Conservation (phyloP, 2,797 vertebrate species). For the Pempheris klunzingeri region DNA sequence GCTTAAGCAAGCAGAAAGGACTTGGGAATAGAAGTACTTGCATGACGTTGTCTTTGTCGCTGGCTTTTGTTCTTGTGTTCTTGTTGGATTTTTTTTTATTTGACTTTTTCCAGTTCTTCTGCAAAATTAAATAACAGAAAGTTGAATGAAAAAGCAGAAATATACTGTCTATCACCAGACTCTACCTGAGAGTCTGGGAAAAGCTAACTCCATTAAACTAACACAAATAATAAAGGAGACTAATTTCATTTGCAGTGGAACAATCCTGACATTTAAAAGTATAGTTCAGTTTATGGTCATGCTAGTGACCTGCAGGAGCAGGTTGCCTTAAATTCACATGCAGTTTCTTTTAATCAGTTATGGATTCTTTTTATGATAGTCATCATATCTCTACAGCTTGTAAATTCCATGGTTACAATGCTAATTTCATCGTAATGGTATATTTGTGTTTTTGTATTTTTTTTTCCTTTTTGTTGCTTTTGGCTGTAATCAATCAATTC, state of each 20-base stretch:
- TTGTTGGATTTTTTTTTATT: conserved; percentile 39
- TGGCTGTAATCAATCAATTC: conserved; percentile 84
- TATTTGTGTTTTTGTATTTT: conserved; percentile 67
- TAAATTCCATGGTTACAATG: conserved; percentile 74
- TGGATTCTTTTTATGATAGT: conserved; percentile 61
- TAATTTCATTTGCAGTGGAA: conserved; percentile 80
- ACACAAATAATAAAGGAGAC: conserved; percentile 69
- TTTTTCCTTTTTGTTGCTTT: conserved; percentile 72
- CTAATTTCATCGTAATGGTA: conserved; percentile 73
- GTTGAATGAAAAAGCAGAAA: conserved; percentile 40
- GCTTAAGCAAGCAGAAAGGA: conserved; percentile 83
- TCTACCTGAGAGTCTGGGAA: conserved; percentile 48
- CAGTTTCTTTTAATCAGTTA: conserved; percentile 55
- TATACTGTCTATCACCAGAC: conserved; percentile 54
- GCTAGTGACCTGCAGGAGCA: conserved; percentile 71
- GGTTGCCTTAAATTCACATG: conserved; percentile 76
- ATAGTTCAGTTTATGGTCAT: conserved; percentile 57
- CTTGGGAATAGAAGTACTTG: conserved; percentile 83
- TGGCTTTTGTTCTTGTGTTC: conserved; percentile 80
- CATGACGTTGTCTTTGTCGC: conserved; percentile 82
- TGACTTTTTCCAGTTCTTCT: conserved; percentile 63
- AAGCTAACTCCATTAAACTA: conserved; percentile 71
- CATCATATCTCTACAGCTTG: conserved; percentile 74
- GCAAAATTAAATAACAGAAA: conserved; percentile 67
- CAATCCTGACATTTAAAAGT: conserved; percentile 74